Conservation (phyloP, 2,888 invertebrate species). For the Sminthurinus aureus region DNA sequence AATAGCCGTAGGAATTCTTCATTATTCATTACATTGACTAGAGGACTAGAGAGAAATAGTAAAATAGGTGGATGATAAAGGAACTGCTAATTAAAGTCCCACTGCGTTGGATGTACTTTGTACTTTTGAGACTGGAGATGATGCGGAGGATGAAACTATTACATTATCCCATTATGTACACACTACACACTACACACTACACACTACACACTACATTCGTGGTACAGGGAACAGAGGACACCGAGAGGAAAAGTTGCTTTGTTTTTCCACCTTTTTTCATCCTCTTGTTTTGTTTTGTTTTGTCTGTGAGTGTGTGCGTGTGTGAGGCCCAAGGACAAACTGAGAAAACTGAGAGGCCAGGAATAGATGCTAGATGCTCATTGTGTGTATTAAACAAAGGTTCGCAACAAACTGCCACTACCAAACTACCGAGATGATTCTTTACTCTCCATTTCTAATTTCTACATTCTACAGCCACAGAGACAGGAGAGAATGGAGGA, state of each 20-base stretch:
- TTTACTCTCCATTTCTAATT: background rate
- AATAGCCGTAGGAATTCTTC: background rate
- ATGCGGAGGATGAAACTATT: background rate
- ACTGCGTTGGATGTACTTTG: background rate
- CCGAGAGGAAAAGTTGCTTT: background rate
- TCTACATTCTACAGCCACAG: background rate
- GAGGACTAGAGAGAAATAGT: too few relatives aligned
- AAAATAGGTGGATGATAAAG: slow-evolving; percentile 12
- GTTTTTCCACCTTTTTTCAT: background rate
- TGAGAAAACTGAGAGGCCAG: background rate
- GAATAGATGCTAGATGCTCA: too few relatives aligned
- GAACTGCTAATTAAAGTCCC: slow-evolving; percentile 8
- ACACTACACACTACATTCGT: background rate
- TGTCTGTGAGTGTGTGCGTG: background rate
- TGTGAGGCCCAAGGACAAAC: slow-evolving; percentile 7
- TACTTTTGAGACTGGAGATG: background rate
- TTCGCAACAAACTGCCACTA: too few relatives aligned
- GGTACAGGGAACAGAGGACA: too few relatives aligned
- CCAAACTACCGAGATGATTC: too few relatives aligned
- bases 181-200: too few relatives aligned
- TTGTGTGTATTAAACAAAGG: background rate
- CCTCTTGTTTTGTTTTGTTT: background rate
- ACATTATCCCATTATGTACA: background rate
- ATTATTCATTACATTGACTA: background rate
- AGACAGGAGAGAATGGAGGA: background rate